phyloP scores from a whole-genome alignment of 1,140 invertebrate species.

The Forficula auricularia region DNA sequence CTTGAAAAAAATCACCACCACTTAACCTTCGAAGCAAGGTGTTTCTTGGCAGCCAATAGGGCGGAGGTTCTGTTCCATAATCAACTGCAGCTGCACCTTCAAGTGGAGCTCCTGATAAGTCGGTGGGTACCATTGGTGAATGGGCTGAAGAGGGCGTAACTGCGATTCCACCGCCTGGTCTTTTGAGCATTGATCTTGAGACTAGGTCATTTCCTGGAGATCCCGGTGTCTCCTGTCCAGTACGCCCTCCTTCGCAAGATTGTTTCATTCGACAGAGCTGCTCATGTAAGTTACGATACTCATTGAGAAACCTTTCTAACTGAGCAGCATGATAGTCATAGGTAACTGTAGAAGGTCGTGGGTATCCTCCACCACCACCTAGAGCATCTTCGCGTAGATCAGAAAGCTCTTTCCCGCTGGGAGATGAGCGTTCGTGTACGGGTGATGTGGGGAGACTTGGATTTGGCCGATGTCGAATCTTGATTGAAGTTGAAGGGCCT shows the following conservation, averaged over 20 bases:
- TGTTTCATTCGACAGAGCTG: slow-evolving; percentile 60
- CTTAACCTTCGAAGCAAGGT: slow-evolving; percentile 6
- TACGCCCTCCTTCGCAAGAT: slow-evolving; percentile 33
- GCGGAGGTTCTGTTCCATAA: slow-evolving; percentile 4
- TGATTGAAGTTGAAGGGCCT: no score
- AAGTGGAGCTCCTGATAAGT: neutral
- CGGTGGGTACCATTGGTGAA: neutral
- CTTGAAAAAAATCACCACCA: slow-evolving; percentile 10
- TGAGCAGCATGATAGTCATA: slow-evolving; percentile 60
- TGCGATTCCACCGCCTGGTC: neutral
- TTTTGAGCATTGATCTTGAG: slow-evolving; percentile 1
- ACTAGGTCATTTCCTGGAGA: no score
- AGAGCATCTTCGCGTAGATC: neutral
- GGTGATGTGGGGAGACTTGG: slow-evolving; percentile 24
- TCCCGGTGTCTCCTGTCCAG: no score
- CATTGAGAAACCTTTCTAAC: slow-evolving; percentile 54
- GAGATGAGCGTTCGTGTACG: slow-evolving; percentile 12
- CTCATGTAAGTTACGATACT: slow-evolving; percentile 53
- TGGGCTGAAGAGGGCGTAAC: slow-evolving; percentile 6
- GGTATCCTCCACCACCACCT: slow-evolving; percentile 26
- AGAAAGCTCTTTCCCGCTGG: neutral
- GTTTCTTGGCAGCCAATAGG: slow-evolving; percentile 10
- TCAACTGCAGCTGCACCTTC: neutral
- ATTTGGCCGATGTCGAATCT: slow-evolving; percentile 6
- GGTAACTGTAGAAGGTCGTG: slow-evolving; percentile 22